Conservation (phyloP, 2,888 invertebrate species). For the Torymus auratus region DNA sequence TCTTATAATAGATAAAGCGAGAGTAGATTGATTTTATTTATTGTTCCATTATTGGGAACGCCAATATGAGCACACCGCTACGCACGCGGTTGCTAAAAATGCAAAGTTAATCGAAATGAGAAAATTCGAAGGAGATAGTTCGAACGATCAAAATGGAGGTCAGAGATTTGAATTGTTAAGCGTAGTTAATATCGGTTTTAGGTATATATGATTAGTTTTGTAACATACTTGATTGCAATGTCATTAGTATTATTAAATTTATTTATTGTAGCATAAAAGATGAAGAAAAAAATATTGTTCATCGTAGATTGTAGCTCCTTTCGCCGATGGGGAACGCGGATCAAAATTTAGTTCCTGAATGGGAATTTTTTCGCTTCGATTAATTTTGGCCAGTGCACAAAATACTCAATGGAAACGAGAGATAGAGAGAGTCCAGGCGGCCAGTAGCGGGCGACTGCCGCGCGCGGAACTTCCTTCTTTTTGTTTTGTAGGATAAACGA, state of each 20-base stretch:
- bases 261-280: slow-evolving; percentile 45
- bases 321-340: too few species aligned
- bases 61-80: slow-evolving; percentile 26
- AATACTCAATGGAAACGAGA: slow-evolving; percentile 50
- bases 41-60: slow-evolving; percentile 68
- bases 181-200: slow-evolving; percentile 1
- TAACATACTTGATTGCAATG: slow-evolving; percentile 29
- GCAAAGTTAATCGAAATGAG: slow-evolving; percentile 54
- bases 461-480: slow-evolving; percentile 65
- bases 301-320: not conserved
- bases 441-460: slow-evolving; percentile 73
- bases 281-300: slow-evolving; percentile 5
- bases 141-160: slow-evolving; percentile 1
- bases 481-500: slow-evolving; percentile 20
- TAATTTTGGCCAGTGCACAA: slow-evolving; percentile 51
- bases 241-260: slow-evolving; percentile 54
- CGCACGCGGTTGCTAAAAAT: slow-evolving; percentile 16
- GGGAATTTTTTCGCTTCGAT: slow-evolving; percentile 44
- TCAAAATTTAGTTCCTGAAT: too few species aligned
- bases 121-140: slow-evolving; percentile 4
- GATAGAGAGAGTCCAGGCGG: slow-evolving; percentile 62
- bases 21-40: slow-evolving; percentile 76
- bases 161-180: not conserved
- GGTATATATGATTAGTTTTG: slow-evolving; percentile 12
- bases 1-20: slow-evolving; percentile 62